These are phyloP conservation scores for Penaeus monodon DNA, from an alignment of 2,888 invertebrate species.

Conservation along the genomic window DNA sequence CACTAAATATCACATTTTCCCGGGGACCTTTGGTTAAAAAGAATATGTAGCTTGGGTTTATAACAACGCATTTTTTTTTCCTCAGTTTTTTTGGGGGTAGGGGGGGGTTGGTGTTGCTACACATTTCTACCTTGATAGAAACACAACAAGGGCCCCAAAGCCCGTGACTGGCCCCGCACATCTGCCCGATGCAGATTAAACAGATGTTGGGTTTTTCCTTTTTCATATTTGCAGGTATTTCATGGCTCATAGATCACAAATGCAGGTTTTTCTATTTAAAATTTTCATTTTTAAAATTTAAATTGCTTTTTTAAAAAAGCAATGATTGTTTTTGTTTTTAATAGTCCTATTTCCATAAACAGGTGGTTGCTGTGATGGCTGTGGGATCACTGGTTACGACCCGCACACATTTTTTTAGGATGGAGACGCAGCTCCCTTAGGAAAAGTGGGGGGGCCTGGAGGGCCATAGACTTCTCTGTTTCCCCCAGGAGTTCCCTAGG, in stretches of 20 bases:
- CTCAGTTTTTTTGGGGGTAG: slow-evolving; percentile 42
- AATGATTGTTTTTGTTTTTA: neutral
- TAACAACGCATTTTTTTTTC: neutral
- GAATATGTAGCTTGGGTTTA: neutral
- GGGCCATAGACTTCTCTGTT: slow-evolving; percentile 42
- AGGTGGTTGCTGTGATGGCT: slow-evolving; percentile 39
- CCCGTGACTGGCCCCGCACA: slow-evolving; percentile 23
- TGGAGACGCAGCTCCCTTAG: slow-evolving; percentile 35
- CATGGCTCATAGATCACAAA: too few species aligned
- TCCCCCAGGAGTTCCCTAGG: slow-evolving; percentile 30
- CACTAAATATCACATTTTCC: too few species aligned
- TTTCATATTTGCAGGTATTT: slow-evolving; percentile 44
- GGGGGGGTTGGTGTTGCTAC: slow-evolving; percentile 44
- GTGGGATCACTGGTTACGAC: slow-evolving; percentile 53
- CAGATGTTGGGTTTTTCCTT: slow-evolving; percentile 43
- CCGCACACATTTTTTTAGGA: slow-evolving; percentile 49
- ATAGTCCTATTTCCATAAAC: neutral
- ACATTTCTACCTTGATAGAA: slow-evolving; percentile 40
- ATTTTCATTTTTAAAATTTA: neutral
- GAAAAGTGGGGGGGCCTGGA: slow-evolving; percentile 54
- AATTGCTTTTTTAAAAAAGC: too few species aligned
- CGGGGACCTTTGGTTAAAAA: too few species aligned
- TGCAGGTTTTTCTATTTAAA: neutral
- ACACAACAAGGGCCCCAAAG: slow-evolving; percentile 39
- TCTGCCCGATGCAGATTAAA: slow-evolving; percentile 30